A percentile compares a stretch with the other conserved stretches of the same genome.
Evolutionary conservation across 2,888 invertebrate genomes (phyloP).

Genomic region (Hydraecia micacea): DNA sequence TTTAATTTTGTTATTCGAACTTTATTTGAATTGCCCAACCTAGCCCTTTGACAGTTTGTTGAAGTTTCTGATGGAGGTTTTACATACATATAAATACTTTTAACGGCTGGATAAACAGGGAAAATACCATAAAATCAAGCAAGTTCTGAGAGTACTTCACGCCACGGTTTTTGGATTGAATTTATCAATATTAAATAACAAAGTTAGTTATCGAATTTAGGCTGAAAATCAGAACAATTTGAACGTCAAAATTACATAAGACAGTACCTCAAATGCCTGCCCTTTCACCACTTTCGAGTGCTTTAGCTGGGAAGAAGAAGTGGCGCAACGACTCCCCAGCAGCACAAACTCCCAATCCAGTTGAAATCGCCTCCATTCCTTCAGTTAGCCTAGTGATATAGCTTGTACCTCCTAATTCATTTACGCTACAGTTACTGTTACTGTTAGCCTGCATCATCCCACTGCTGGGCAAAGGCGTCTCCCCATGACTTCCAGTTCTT

Average conservation of each 20-base stretch:
- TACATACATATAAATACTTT: neutral
- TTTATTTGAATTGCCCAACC: neutral
- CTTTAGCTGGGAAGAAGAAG: neutral
- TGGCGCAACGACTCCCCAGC: neutral
- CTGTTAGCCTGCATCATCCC: no score
- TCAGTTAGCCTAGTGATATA: neutral
- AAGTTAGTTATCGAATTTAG: no score
- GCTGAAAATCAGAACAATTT: neutral
- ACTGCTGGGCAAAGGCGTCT: no score
- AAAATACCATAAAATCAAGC: neutral
- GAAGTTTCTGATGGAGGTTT: conserved; percentile 3
- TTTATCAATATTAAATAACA: neutral
- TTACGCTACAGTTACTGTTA: no score
- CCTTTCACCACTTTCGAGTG: neutral
- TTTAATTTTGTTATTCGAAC: neutral
- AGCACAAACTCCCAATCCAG: neutral
- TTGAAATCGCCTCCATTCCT: neutral
- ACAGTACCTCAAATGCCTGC: neutral
- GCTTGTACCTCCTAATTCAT: no score
- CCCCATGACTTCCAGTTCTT: no score
- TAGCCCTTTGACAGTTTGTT: conserved; percentile 1
- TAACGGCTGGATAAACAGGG: neutral
- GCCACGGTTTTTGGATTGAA: no score
- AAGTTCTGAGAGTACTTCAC: neutral
- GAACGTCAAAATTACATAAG: neutral